Base-by-base conservation (phyloP, 1,140 invertebrate genomes). In the Neuroterus valhalla region DNA sequence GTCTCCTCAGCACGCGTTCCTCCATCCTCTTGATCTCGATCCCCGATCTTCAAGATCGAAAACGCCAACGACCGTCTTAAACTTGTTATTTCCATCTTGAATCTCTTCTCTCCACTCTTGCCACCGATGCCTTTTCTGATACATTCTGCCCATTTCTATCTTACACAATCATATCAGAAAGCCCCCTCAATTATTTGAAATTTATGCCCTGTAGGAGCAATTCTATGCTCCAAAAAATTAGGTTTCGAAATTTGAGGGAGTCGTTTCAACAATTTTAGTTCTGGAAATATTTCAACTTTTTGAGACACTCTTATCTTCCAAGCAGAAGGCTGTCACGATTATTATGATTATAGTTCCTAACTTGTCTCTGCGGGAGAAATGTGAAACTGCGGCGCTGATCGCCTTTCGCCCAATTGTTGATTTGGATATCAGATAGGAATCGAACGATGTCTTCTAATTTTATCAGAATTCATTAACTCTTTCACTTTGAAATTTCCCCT, bases 1-100 rank as follows among this genome's bases (percentile, higher is more conserved):
- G 74, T 79, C 79, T 68, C 55, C 48, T 19, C 66, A 44, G 74
- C 80, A 82, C 81, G 80, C 73, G 81, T 82, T 62, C 31, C 55
- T 62, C 55, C 81, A 75, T 81, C 80, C 31, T 77, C 72, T 74
- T 52, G 74, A 68, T 66, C 48, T 73, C 26, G 45, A 48, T 62
- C 48, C 71, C 19, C 26, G 19, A 52, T 52, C 50, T 21, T 52
- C 12, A 23, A 62, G 52, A 62, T 62, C 52, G 52, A 62, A 38
- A 62, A 10, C 52, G 3, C 26, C 23, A 23, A 21, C 52, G 10
- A 62, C 26, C 52, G 52, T 31, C 52, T 62, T 62, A 26, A 62
- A 62, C 52, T 31, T 62, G 26, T 62, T 62, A 62, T 62, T 62
- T 62, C n/a, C 21, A 23, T 62, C 21, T 26, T 62, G 12, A 62